Base-by-base conservation (phyloP, 2,888 invertebrate genomes). In the Pherbina coryleti region DNA sequence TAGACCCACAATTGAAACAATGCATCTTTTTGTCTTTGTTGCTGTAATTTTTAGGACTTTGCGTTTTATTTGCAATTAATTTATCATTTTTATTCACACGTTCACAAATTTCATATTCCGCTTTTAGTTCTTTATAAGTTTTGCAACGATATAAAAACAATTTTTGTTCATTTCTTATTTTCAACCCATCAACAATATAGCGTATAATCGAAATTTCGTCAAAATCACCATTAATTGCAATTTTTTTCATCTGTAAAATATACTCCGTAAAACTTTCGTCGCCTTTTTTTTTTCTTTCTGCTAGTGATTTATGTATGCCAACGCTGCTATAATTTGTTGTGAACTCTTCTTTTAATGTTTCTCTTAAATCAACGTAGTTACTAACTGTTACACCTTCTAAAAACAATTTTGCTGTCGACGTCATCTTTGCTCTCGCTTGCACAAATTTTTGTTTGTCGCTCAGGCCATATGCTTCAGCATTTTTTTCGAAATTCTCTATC, bases 1-100 rank as follows among this genome's bases (percentile, higher is more conserved):
- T 34, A 3, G 80, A 80, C 5, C 80, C 80, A 51, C 79, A 81
- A 31, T 81, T 81, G 28, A 60, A 81, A 53, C 80, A 80, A 53
- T 67, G 79, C 0, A 34, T 17, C 62, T 62, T 75, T 25, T 22
- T 31, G 8, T 57, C 9, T 19, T 44, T n/a, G n/a, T 34, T 37
- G 37, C 37, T 37, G 37, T 8, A 37, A 53, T 5, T 75, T 60
- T 9, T 11, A 17, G 17, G 49, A 57, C 17, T 75, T 51, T 22
- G 17, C 62, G 31, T 60, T 31, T n/a, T 74, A 49, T 44, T 75
- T 31, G n/a, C 53, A 55, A n/a, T 78, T 70, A 14, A 49, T 75
- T n/a, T 78, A 49, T 34, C 37, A 37, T 8, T 37, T 37, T 37
- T 37, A 37, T 37, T 37, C 8, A 37, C 5, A 37, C 37, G 37